These are phyloP conservation scores for Strix occidentalis DNA, from an alignment of 2,797 vertebrate genomes.

Conservation along the genomic window DNA sequence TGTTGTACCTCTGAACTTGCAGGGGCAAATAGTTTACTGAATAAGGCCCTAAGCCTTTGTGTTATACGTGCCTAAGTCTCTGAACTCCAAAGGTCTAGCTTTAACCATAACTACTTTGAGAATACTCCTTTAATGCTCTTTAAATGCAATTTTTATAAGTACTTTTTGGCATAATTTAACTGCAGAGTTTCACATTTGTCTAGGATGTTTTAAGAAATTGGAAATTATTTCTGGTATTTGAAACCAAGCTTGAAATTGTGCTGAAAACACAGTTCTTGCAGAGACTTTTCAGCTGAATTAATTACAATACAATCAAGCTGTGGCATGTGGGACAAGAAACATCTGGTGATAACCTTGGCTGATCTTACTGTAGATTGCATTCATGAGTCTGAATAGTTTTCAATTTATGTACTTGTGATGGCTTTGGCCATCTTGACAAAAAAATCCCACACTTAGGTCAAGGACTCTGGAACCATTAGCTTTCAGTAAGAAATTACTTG, in stretches of 20 bases:
- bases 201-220: slow-evolving; percentile 12
- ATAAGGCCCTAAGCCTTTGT: background rate
- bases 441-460: background rate
- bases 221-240: slow-evolving; percentile 33
- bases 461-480: background rate
- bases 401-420: background rate
- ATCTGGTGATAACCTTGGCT: slow-evolving; percentile 58
- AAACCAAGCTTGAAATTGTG: slow-evolving; percentile 56
- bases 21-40: background rate
- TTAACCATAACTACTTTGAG: background rate
- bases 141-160: slow-evolving; percentile 3
- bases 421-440: slow-evolving; percentile 17
- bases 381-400: slow-evolving; percentile 24
- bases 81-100: background rate
- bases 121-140: background rate
- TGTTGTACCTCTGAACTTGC: background rate
- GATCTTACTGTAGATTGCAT: slow-evolving; percentile 42
- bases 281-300: slow-evolving; percentile 55
- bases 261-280: slow-evolving; percentile 44
- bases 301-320: slow-evolving; percentile 49
- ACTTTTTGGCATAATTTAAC: background rate
- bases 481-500: slow-evolving; percentile 42
- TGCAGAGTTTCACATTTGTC: background rate
- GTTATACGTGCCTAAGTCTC: background rate
- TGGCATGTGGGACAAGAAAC: slow-evolving; percentile 38